Conservation (phyloP, 2,113 vertebrate genomes). For the cat (Felis catus) region DNA sequence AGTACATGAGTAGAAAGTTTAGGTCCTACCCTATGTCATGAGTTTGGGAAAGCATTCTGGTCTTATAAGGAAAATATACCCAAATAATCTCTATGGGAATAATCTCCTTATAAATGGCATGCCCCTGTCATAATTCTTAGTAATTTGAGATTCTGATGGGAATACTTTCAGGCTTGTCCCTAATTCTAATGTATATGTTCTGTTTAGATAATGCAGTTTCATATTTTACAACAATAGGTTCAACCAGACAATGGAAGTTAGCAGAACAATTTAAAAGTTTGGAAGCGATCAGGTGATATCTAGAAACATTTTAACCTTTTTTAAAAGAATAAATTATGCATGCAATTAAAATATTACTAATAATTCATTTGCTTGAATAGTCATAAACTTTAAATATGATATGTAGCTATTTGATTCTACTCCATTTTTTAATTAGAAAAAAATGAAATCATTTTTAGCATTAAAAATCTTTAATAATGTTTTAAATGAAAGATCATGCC, state of each 20-base stretch:
- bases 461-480: constrained; percentile 71
- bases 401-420: constrained; percentile 42
- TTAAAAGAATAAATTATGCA: constrained; percentile 43
- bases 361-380: constrained; percentile 65
- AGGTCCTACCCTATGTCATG: neutral
- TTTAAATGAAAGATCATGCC: constrained; percentile 59
- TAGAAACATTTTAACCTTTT: constrained; percentile 30
- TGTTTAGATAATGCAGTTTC: neutral
- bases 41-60: neutral
- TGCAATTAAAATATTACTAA: constrained; percentile 67
- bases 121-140: neutral
- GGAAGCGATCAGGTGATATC: neutral
- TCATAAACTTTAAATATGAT: constrained; percentile 66
- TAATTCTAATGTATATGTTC: neutral
- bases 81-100: neutral
- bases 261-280: neutral
- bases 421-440: constrained; percentile 61
- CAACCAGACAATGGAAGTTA: neutral
- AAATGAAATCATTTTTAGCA: constrained; percentile 69
- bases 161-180: neutral
- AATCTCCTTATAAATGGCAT: neutral
- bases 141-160: neutral
- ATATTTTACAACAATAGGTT: neutral
- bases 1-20: neutral
- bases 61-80: neutral